Evolutionary conservation across 1,140 invertebrate genomes (phyloP), one percentile per base, ranked within the genome.

Genomic region (Drosophila watanabei): DNA sequence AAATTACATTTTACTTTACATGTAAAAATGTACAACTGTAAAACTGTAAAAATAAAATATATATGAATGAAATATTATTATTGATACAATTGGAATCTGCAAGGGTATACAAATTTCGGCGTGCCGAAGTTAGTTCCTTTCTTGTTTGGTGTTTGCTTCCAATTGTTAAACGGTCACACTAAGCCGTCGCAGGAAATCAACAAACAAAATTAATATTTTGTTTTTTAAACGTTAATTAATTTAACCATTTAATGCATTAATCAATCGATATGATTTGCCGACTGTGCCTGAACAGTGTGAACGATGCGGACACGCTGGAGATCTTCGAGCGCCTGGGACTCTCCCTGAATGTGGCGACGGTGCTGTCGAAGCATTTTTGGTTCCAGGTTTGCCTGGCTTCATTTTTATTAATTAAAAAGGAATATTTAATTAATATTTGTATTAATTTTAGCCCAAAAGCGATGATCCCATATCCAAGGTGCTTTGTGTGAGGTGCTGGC

Each of bases 401-500:
- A 11, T 18, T 16, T n/a, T 35, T 18, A 6, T 14, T 69, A 2
- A 10, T 0, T 14, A 11, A 11, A 45, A 24, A 24, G 24, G 46
- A 8, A 2, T 6, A 10, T 24, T 14, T 6, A n/a, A 46, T 41
- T 58, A 37, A 10, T 37, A 14, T 33, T 48, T 11, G 51, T 13
- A 5, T 14, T 10, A 8, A 32, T 54, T 73, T 0, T 9, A 92
- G 89, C 89, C 89, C 1, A 92, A 92, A 49, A 63, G 63, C 48
- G 89, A 92, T 61, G 89, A 92, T 83, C 89, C 89, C 16, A 92
- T 92, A 45, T 92, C 89, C 11, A 92, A 81, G 13, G 83, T 73
- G 16, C 49, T 92, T 1, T 92, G 89, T 30, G 32, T 57, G 33
- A 51, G 18, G 28, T 92, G 89, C 52, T 92, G 89, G 89, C 63